Base-by-base conservation (phyloP, 2,888 invertebrate species). In the Caenorhabditis auriculariae region DNA sequence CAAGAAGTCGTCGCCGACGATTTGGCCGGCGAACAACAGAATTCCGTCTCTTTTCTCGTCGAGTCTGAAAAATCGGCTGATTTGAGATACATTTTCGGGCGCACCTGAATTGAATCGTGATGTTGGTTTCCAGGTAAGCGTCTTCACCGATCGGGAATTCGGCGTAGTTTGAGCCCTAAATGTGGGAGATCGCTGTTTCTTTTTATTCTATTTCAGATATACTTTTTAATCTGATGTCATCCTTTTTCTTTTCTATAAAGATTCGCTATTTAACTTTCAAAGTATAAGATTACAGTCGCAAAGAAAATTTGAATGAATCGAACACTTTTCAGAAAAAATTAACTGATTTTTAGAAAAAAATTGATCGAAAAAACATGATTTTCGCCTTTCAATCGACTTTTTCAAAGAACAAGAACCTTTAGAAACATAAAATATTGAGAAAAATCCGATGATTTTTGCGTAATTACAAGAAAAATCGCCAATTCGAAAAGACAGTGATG, bases 11-110 rank as follows among this genome's bases (percentile, higher is more conserved):
- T 71, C 66, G 19, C 69, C 71, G 28, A 54, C 52, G 43, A 67
- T 59, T 54, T 69, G 59, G 32, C 74, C 74, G 26, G 65, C 74
- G 45, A 72, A 74, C 47, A 74, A 61, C 15, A 74, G 57, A 29
- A 74, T 65, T 9, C 71, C 69, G 35, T 69, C 69, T 23, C 65
- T 55, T 27, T 63, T 56, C 19, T 59, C 62, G 19, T 54, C 59
- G 2, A 66, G 42, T 54, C 70, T 72, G 46, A 42, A 67, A 63
- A 27, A 29, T 12, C 24, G 12, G 26, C 24, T 44, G 7, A 12
- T 15, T 23, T 12, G 21, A 12, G n/a, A n/a, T n/a, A n/a, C n/a
- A n/a, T 46, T 5, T 15, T 48, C 4, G 19, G 21, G 43, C 51
- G 26, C 27, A 72, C 69, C 59, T 67, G 59, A 74, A 74, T 46